Evolutionary conservation across 2,797 vertebrate species (phyloP).

Genomic region (Peromyscus eremicus): DNA sequence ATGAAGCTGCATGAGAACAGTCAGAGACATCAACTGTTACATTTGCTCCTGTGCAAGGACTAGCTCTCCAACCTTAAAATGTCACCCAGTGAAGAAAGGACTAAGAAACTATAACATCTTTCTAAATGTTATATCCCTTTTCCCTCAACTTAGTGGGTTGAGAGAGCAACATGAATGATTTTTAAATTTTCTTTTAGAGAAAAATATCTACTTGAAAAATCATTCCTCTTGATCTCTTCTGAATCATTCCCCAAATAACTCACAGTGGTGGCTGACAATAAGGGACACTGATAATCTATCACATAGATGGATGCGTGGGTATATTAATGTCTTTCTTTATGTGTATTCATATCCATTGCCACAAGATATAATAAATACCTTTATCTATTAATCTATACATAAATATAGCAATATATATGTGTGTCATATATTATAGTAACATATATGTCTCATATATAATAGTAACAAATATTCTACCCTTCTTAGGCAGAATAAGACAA

Average conservation of each 20-base stretch:
- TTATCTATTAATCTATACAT: not conserved
- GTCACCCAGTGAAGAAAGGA: constrained; percentile 2
- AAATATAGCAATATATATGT: not conserved
- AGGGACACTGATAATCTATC: not conserved
- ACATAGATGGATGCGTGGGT: not conserved
- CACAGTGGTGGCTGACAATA: not conserved
- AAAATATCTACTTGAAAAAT: constrained; percentile 2
- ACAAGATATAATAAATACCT: not conserved
- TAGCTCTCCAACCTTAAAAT: not conserved
- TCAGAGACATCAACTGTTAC: not conserved
- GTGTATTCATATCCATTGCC: not conserved
- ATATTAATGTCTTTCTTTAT: not conserved
- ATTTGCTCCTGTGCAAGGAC: not conserved
- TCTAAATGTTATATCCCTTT: not conserved
- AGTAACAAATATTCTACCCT: not conserved
- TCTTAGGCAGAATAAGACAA: not conserved
- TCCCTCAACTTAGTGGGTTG: not conserved
- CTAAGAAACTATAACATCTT: not conserved
- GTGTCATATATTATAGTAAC: not conserved
- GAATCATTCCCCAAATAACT: constrained; percentile 39
- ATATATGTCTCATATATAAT: not conserved
- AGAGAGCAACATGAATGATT: not conserved
- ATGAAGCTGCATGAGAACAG: not conserved
- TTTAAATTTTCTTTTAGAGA: not conserved
- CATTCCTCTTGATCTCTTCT: not conserved